Evolutionary conservation across 2,888 invertebrate genomes (phyloP).

Genomic region (Clistopyga incitator): DNA sequence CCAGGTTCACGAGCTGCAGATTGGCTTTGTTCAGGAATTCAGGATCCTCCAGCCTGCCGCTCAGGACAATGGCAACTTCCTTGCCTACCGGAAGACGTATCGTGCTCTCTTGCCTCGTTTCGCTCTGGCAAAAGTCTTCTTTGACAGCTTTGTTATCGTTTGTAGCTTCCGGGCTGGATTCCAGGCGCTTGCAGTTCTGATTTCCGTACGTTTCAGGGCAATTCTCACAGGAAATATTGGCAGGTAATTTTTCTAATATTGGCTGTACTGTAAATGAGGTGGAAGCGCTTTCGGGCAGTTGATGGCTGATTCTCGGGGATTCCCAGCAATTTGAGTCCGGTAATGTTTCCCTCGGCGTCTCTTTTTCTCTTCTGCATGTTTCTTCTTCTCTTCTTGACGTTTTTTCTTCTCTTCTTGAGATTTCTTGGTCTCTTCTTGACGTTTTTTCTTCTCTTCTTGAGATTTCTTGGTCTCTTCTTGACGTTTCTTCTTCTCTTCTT

Average conservation of each 20-base stretch:
- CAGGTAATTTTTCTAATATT: not conserved
- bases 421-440: constrained; percentile 1
- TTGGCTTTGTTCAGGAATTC: constrained; percentile 76
- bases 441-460: not conserved
- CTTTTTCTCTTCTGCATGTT: not conserved
- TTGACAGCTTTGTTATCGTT: constrained; percentile 16
- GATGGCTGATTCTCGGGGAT: constrained; percentile 29
- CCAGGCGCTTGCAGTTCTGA: not conserved
- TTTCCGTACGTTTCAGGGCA: not conserved
- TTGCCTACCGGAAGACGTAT: constrained; percentile 79
- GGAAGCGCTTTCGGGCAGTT: constrained; percentile 16
- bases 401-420: constrained; percentile 85
- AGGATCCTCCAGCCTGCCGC: constrained; percentile 79
- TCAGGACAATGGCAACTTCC: constrained; percentile 81
- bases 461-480: constrained; percentile 17
- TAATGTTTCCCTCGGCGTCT: constrained; percentile 11
- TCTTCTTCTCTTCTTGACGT: constrained; percentile 73
- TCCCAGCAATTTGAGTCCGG: constrained; percentile 57
- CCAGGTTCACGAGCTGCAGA: constrained; percentile 78
- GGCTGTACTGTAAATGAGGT: not conserved
- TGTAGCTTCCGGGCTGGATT: constrained; percentile 1
- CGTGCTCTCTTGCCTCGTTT: constrained; percentile 27
- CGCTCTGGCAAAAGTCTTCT: constrained; percentile 12
- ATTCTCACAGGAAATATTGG: not conserved
- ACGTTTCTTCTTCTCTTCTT: not conserved